Percentiles rank a stretch among this genome's conserved stretches.
Evolutionary conservation across 2,113 vertebrate species (phyloP).

Genomic region (Rhegmatorhina hoffmannsi): DNA sequence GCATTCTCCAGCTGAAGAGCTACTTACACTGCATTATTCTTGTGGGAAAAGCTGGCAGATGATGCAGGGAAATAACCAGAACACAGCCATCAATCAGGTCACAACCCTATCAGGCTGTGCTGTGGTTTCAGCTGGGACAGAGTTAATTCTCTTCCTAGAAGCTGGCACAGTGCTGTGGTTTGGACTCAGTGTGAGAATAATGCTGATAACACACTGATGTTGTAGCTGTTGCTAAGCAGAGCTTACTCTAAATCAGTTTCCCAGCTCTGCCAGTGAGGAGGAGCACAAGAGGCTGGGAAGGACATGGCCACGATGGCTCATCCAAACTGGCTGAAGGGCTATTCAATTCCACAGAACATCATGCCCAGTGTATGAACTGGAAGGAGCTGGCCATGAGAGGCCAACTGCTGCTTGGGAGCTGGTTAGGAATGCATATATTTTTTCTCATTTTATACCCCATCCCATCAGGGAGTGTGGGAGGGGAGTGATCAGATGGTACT

Average conservation of each 20-base stretch:
- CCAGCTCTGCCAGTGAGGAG: conserved; percentile 10
- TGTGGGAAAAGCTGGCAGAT: background rate
- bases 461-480: background rate
- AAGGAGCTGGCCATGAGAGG: background rate
- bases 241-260: background rate
- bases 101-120: background rate
- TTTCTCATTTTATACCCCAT: background rate
- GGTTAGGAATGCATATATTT: background rate
- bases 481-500: background rate
- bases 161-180: background rate
- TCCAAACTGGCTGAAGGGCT: background rate
- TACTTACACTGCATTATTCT: background rate
- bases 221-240: conserved; percentile 17
- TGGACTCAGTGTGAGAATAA: background rate
- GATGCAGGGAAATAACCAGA: background rate
- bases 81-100: background rate
- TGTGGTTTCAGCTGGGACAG: background rate
- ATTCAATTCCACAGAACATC: background rate
- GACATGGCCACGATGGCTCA: background rate
- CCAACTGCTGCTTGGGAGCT: background rate
- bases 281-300: background rate
- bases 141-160: background rate
- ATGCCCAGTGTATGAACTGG: background rate
- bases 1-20: background rate
- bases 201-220: background rate